Evolutionary conservation across 2,888 invertebrate genomes (phyloP).

Genomic region (Scaptomyza tumidula): DNA sequence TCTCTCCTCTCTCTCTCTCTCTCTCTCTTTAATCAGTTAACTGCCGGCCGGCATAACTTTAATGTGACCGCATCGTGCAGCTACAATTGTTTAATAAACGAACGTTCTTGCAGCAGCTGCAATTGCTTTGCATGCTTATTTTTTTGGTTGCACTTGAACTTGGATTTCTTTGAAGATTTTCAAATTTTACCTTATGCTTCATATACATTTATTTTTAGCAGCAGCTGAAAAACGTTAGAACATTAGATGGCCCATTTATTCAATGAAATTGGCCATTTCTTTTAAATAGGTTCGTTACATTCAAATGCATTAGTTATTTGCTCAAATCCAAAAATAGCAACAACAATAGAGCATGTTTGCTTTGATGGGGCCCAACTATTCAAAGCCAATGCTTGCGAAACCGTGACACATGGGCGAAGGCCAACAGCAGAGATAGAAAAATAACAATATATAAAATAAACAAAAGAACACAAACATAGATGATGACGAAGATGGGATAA

Average conservation of each 20-base stretch:
- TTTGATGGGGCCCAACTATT: constrained; percentile 43
- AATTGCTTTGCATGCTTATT: constrained; percentile 53
- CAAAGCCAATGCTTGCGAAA: constrained; percentile 74
- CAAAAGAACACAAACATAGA: constrained; percentile 20
- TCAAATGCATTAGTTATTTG: constrained; percentile 49
- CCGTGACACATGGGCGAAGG: constrained; percentile 69
- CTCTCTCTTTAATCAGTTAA: constrained; percentile 33
- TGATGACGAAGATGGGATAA: constrained; percentile 33
- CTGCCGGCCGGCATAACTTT: constrained; percentile 70
- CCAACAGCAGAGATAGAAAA: constrained; percentile 32
- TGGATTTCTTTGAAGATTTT: constrained; percentile 11
- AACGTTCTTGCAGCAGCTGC: constrained; percentile 1
- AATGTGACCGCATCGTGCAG: constrained; percentile 64
- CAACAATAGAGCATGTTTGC: constrained; percentile 23
- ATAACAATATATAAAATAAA: constrained; percentile 1
- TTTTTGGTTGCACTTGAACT: constrained; percentile 28
- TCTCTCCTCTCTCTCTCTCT: constrained; percentile 4
- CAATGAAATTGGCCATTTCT: constrained; percentile 36
- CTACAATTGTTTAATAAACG: constrained; percentile 33
- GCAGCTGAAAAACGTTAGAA: neutral
- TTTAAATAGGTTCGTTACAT: constrained; percentile 47
- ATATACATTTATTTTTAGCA: neutral
- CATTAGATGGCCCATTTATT: constrained; percentile 9
- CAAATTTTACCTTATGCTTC: neutral
- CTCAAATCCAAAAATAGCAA: constrained; percentile 40